Evolutionary conservation across 2,888 invertebrate species (phyloP).

Genomic region (Synanthedon vespiformis): DNA sequence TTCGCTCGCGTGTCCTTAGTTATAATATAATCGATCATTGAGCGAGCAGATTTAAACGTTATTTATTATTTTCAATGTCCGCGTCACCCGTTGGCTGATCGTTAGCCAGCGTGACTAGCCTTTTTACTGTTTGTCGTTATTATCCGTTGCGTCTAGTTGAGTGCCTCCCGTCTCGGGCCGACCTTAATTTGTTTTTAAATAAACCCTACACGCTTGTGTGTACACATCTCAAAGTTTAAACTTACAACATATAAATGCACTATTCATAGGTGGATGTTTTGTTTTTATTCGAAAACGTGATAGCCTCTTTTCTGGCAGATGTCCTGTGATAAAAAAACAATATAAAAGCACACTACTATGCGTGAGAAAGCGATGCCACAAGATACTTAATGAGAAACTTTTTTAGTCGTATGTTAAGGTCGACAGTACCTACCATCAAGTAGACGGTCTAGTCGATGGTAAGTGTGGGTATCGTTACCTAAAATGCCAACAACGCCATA

Average conservation of each 20-base stretch:
- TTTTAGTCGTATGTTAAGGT: too few relatives aligned
- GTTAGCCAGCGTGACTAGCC: slow-evolving; percentile 54
- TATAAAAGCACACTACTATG: too few relatives aligned
- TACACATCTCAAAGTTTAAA: slow-evolving; percentile 1
- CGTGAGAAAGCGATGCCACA: too few relatives aligned
- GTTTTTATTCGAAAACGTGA: background rate
- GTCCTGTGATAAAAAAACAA: too few relatives aligned
- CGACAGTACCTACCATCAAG: too few relatives aligned
- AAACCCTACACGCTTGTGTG: slow-evolving; percentile 26
- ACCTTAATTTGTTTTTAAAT: slow-evolving; percentile 62
- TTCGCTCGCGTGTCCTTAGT: slow-evolving; percentile 1
- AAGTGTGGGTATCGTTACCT: too few relatives aligned
- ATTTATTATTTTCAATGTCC: background rate
- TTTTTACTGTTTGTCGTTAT: background rate
- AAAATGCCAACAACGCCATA: too few relatives aligned
- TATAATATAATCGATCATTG: slow-evolving; percentile 11
- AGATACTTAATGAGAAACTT: too few relatives aligned
- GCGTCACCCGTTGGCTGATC: slow-evolving; percentile 25
- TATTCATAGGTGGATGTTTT: background rate
- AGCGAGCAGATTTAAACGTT: slow-evolving; percentile 23
- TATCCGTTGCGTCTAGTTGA: slow-evolving; percentile 18
- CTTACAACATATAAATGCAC: background rate
- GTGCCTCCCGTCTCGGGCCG: slow-evolving; percentile 38
- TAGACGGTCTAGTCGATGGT: too few relatives aligned
- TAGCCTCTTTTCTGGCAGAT: too few relatives aligned